phyloP scores from a whole-genome alignment of 1,140 invertebrate genomes.

The Tigriopus japonicus region DNA sequence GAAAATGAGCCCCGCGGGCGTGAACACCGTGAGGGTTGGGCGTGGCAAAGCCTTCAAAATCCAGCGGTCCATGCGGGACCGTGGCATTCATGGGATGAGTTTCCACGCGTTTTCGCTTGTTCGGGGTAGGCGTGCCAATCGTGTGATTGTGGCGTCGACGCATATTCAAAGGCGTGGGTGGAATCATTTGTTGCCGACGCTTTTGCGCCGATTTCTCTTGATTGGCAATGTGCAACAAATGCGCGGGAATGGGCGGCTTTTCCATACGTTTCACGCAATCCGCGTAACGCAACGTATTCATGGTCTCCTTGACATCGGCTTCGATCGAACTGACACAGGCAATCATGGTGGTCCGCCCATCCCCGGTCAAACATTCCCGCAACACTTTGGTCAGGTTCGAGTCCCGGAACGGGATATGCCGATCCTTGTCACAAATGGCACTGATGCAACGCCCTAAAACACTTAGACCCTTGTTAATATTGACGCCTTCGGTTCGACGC shows the following conservation, averaged over 20 bases:
- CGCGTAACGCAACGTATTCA: slow-evolving; percentile 8
- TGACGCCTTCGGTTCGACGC: slow-evolving; percentile 75
- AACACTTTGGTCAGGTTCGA: slow-evolving; percentile 73
- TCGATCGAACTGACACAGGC: slow-evolving; percentile 8
- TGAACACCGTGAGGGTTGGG: no score
- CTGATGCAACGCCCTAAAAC: slow-evolving; percentile 85
- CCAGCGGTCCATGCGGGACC: no score
- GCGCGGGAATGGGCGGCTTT: neutral
- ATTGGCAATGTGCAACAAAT: neutral
- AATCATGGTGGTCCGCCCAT: neutral
- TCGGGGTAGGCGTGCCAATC: neutral
- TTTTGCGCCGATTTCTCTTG: neutral
- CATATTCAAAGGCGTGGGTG: neutral
- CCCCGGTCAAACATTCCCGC: slow-evolving; percentile 27
- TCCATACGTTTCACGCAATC: neutral
- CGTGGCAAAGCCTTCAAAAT: no score
- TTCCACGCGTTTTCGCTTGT: no score
- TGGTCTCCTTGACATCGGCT: neutral
- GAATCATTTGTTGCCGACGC: neutral
- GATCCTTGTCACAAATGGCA: slow-evolving; percentile 50
- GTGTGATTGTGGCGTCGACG: neutral
- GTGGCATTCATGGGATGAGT: no score
- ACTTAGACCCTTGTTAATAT: slow-evolving; percentile 77
- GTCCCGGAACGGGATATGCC: slow-evolving; percentile 61
- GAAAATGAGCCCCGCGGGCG: no score